phyloP scores from a whole-genome alignment of 2,113 vertebrate species.

The Pelecanus crispus region DNA sequence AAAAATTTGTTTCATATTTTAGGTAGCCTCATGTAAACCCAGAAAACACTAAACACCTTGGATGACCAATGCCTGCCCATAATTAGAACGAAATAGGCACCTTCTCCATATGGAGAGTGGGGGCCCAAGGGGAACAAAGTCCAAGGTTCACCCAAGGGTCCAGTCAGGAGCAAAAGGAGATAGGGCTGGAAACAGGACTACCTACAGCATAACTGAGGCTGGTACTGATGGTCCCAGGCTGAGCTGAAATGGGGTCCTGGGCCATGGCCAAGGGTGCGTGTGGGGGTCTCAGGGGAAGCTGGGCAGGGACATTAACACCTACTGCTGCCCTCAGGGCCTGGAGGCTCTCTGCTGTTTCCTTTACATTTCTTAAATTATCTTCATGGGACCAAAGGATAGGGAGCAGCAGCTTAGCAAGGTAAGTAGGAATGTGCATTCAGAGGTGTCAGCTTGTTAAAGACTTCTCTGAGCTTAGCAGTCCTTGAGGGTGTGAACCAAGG shows the following conservation, averaged over 20 bases:
- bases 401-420: neutral
- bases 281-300: accelerated
- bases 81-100: neutral
- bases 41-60: neutral
- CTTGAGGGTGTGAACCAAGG: neutral
- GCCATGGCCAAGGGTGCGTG: accelerated
- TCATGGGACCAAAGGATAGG: neutral
- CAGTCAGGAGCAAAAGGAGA: neutral
- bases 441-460: slow-evolving; percentile 47
- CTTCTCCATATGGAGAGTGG: neutral
- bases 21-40: neutral
- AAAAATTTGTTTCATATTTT: neutral
- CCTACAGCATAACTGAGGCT: neutral
- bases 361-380: neutral
- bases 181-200: neutral
- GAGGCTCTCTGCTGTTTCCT: neutral
- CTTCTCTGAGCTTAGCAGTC: slow-evolving; percentile 4
- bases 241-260: neutral
- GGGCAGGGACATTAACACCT: neutral
- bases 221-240: neutral
- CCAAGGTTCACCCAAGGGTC: neutral
- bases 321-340: neutral
- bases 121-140: neutral
- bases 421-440: slow-evolving; percentile 3
- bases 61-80: neutral